Conservation (phyloP, 2,113 vertebrate genomes). For the Salminus brasiliensis region DNA sequence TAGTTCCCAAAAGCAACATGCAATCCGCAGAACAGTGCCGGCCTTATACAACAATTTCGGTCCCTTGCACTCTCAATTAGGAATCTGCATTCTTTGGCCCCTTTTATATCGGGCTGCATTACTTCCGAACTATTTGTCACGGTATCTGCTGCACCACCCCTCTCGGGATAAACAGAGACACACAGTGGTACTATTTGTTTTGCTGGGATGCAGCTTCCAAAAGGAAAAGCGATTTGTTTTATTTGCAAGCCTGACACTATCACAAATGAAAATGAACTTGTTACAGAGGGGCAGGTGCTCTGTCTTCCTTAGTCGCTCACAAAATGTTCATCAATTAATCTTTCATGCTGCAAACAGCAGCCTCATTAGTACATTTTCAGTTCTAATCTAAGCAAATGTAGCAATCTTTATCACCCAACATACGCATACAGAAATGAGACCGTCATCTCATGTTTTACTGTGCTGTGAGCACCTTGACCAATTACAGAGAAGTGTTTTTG, state of each 20-base stretch:
- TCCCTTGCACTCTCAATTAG: constrained; percentile 66
- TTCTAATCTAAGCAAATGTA: background rate
- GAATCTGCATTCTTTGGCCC: constrained; percentile 71
- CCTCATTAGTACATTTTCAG: background rate
- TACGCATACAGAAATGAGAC: too few species aligned
- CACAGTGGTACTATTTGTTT: constrained; percentile 68
- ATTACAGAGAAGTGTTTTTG: background rate
- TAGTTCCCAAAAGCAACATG: constrained; percentile 47
- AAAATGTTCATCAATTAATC: background rate
- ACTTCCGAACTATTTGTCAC: constrained; percentile 81
- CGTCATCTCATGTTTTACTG: background rate
- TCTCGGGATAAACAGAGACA: constrained; percentile 58
- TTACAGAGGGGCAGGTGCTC: constrained; percentile 21
- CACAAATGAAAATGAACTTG: constrained; percentile 46
- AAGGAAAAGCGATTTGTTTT: constrained; percentile 44
- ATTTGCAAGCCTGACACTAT: constrained; percentile 36
- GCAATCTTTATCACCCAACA: too few species aligned
- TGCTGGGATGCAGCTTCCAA: background rate
- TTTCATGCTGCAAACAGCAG: background rate
- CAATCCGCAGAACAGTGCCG: constrained; percentile 58
- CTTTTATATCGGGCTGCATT: constrained; percentile 75
- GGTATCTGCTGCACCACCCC: constrained; percentile 70
- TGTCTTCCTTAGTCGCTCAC: background rate
- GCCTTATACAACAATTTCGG: constrained; percentile 52
- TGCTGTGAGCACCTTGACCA: background rate